Percentiles rank a stretch among this genome's conserved stretches.
Evolutionary conservation across 2,113 vertebrate species (phyloP).

Genomic region (Cottus gobio): DNA sequence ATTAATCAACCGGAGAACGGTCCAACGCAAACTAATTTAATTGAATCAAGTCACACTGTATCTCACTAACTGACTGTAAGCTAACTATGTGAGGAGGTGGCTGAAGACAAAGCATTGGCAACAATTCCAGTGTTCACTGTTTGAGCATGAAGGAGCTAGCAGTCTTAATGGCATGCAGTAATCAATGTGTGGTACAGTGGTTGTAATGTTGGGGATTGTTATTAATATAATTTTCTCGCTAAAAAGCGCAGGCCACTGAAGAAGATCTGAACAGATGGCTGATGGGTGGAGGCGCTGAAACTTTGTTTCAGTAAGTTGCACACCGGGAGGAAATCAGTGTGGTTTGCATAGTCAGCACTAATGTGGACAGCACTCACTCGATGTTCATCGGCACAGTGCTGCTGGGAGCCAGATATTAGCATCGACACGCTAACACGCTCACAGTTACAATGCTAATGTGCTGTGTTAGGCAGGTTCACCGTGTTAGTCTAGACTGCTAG

Average conservation of each 20-base stretch:
- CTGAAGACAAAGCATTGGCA: neutral
- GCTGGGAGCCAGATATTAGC: neutral
- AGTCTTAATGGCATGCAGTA: neutral
- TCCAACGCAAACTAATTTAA: neutral
- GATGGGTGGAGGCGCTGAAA: slow-evolving; percentile 8
- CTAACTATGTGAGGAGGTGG: neutral
- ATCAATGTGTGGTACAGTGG: neutral
- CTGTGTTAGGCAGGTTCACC: neutral
- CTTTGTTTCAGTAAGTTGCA: slow-evolving; percentile 2
- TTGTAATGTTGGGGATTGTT: neutral
- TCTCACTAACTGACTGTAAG: neutral
- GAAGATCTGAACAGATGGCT: slow-evolving; percentile 27
- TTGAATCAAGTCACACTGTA: neutral
- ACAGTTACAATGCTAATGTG: neutral
- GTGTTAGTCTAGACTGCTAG: neutral
- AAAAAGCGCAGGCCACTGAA: neutral
- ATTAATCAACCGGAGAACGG: neutral
- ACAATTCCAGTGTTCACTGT: neutral
- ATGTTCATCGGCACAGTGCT: neutral
- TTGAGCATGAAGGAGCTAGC: neutral
- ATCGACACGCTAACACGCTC: neutral
- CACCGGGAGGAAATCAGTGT: neutral
- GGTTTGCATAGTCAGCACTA: neutral
- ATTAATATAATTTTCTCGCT: neutral
- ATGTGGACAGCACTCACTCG: neutral